A percentile compares a stretch with the other conserved stretches of the same genome.
Conservation (phyloP, 1,140 invertebrate species). For the Aphelenchoides besseyi region DNA sequence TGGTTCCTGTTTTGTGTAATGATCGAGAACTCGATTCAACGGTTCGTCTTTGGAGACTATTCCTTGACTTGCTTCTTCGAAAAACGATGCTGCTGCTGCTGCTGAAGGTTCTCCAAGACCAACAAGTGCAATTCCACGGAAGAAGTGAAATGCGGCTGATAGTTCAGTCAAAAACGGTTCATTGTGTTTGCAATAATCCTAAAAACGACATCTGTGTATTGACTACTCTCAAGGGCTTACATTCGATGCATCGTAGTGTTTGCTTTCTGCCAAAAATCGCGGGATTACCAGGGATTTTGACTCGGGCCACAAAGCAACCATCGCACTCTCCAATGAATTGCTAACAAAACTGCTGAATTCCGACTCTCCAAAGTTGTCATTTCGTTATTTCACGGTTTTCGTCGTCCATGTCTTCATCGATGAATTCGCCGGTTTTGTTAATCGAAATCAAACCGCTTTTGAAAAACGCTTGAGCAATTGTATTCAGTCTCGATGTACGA, state of each 20-base stretch:
- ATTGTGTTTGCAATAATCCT: conserved; percentile 40
- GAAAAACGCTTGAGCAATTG: conserved; percentile 32
- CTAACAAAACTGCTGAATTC: conserved; percentile 21
- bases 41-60: conserved; percentile 19
- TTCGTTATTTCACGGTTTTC: conserved; percentile 5
- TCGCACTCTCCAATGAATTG: conserved; percentile 20
- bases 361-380: conserved; percentile 2
- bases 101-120: conserved; percentile 26
- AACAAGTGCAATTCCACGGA: conserved; percentile 41
- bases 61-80: conserved; percentile 27
- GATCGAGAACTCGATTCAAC: conserved; percentile 11
- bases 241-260: conserved; percentile 45
- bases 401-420: conserved; percentile 30
- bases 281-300: conserved; percentile 39
- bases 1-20: conserved; percentile 9
- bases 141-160: conserved; percentile 33
- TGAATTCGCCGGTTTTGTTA: neutral
- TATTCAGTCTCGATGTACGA: conserved; percentile 20
- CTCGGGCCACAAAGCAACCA: conserved; percentile 39
- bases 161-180: conserved; percentile 36
- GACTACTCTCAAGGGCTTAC: too few relatives aligned
- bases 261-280: conserved; percentile 39
- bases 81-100: conserved; percentile 19
- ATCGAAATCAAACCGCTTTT: conserved; percentile 5
- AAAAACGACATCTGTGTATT: too few relatives aligned